Percentiles rank a stretch among this genome's conserved stretches.
phyloP scores from a whole-genome alignment of 2,113 vertebrate genomes.

The Rhynchopsitta pachyrhyncha region DNA sequence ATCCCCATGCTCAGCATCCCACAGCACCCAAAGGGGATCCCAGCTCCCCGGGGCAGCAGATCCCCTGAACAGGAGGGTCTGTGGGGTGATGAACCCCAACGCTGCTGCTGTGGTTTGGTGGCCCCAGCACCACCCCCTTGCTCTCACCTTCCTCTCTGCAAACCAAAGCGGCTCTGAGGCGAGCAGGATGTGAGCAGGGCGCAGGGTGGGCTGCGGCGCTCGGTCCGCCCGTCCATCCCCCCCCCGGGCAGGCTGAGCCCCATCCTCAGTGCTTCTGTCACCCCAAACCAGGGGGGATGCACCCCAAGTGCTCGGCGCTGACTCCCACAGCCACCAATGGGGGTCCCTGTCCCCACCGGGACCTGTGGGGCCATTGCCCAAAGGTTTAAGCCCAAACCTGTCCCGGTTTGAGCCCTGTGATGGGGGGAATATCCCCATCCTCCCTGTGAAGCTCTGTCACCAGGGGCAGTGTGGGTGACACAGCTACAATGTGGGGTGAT shows the following conservation, averaged over 20 bases:
- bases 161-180: not conserved
- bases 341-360: not conserved
- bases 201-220: not conserved
- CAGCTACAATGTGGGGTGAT: not conserved
- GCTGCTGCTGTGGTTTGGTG: not conserved
- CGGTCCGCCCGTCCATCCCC: not conserved
- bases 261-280: not conserved
- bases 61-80: not conserved
- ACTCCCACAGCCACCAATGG: not conserved
- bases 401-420: not conserved
- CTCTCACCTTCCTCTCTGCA: not conserved
- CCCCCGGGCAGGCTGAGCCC: not conserved
- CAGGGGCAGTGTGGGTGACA: not conserved
- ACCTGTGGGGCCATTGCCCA: accelerated
- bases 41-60: not conserved
- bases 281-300: not conserved
- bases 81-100: not conserved
- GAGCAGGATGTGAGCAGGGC: not conserved
- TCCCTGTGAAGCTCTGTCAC: not conserved
- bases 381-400: not conserved
- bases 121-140: not conserved
- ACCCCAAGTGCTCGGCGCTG: not conserved
- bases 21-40: not conserved
- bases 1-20: not conserved
- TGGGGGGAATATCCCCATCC: not conserved